A percentile compares a stretch with the other conserved stretches of the same genome.
These are phyloP conservation scores for Nipponia nippon DNA, from an alignment of 2,113 vertebrate species.

Conservation along the genomic window DNA sequence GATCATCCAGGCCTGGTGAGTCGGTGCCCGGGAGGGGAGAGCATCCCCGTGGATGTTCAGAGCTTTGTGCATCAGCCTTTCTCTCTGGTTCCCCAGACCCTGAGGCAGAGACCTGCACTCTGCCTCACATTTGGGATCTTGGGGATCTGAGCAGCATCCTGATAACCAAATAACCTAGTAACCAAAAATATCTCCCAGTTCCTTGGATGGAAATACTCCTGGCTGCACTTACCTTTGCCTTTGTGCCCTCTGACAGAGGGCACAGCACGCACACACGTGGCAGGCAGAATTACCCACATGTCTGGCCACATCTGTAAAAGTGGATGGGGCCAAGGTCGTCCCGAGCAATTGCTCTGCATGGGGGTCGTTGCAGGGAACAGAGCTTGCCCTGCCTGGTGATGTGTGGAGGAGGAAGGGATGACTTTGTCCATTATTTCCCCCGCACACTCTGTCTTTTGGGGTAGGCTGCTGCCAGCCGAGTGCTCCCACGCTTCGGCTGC, in stretches of 20 bases:
- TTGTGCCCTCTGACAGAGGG: not conserved
- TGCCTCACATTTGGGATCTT: rapidly evolving
- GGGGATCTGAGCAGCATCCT: not conserved
- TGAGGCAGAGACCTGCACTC: not conserved
- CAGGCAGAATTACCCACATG: not conserved
- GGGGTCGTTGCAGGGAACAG: no score
- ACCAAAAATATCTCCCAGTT: not conserved
- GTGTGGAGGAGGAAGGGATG: not conserved
- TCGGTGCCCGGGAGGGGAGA: no score
- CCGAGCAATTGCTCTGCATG: rapidly evolving
- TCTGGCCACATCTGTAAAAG: not conserved
- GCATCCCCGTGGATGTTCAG: rapidly evolving
- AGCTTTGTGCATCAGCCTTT: not conserved
- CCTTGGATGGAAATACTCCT: not conserved
- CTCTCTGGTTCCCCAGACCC: not conserved
- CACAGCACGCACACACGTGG: rapidly evolving
- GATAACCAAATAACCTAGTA: no score
- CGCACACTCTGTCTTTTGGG: rapidly evolving
- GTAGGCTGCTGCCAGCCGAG: not conserved
- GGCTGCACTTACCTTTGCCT: not conserved
- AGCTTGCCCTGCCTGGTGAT: not conserved
- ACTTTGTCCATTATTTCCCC: not conserved
- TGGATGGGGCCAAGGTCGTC: no score
- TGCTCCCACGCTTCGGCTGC: not conserved
- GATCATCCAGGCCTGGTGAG: slow-evolving; percentile 92